A percentile compares a stretch with the other conserved stretches of the same genome.
Evolutionary conservation across 2,113 vertebrate genomes (phyloP).

Genomic region (Spilogale gracilis): DNA sequence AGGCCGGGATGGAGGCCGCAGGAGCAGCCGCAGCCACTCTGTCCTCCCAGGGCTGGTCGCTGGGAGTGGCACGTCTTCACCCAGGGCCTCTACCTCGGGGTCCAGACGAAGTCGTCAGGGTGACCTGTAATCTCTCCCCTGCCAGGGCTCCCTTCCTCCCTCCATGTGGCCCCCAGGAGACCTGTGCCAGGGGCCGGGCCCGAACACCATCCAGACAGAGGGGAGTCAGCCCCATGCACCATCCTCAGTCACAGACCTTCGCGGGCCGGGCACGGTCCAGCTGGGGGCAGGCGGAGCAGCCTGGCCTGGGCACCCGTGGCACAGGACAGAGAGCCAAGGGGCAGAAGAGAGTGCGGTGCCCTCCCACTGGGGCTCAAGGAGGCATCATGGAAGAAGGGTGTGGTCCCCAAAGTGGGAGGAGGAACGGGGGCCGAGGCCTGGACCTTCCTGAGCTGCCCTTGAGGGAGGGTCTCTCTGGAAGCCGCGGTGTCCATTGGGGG

Average conservation of each 20-base stretch:
- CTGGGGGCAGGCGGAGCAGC: background rate
- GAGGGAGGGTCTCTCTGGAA: no score
- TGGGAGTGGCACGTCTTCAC: background rate
- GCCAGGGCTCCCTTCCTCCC: background rate
- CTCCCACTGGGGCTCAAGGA: background rate
- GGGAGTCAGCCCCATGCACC: background rate
- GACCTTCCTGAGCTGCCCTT: background rate
- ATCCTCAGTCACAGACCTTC: no score
- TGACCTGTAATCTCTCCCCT: background rate
- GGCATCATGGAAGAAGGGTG: background rate
- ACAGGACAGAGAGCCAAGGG: background rate
- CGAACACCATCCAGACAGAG: no score
- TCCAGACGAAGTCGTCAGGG: background rate
- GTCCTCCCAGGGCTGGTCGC: background rate
- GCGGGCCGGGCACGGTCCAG: background rate
- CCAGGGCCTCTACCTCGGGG: background rate
- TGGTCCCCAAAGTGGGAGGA: background rate
- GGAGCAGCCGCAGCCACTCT: background rate
- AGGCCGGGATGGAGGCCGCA: background rate
- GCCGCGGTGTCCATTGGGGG: fast-evolving
- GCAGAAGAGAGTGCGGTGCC: background rate
- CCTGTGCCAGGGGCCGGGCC: background rate
- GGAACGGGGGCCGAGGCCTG: background rate
- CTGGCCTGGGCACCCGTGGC: background rate
- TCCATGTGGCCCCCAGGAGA: fast-evolving